A percentile compares a stretch with the other conserved stretches of the same genome.
These are phyloP conservation scores for Champsocephalus gunnari DNA, from an alignment of 2,797 vertebrate species.

Conservation along the genomic window DNA sequence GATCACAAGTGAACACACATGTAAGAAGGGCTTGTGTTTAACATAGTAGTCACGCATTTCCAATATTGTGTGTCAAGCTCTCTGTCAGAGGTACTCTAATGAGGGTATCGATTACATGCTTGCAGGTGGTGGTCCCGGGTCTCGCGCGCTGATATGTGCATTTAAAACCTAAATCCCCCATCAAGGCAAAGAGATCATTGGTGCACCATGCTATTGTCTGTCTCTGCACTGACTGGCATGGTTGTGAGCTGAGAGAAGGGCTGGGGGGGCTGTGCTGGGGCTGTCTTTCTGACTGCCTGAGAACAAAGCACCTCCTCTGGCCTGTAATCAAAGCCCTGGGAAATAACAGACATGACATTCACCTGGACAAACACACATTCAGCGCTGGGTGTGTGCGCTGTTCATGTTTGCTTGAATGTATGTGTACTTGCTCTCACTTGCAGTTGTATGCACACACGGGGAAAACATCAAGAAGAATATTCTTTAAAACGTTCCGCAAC, in stretches of 20 bases:
- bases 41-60: conserved; percentile 41
- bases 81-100: conserved; percentile 74
- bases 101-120: conserved; percentile 76
- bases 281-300: conserved; percentile 73
- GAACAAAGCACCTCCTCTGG: conserved; percentile 81
- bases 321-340: conserved; percentile 85
- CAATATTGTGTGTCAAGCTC: conserved; percentile 66
- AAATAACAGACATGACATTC: conserved; percentile 80
- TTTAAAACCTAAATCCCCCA: conserved; percentile 75
- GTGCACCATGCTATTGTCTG: conserved; percentile 70
- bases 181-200: conserved; percentile 66
- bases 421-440: conserved; percentile 48
- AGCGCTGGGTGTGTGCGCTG: conserved; percentile 31
- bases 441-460: conserved; percentile 12
- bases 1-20: conserved; percentile 54
- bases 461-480: not conserved
- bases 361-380: conserved; percentile 73
- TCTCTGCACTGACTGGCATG: conserved; percentile 64
- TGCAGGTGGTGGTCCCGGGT: conserved; percentile 69
- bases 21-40: conserved; percentile 36
- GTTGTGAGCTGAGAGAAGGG: conserved; percentile 72
- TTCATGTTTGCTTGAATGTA: conserved; percentile 16
- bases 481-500: conserved; percentile 36
- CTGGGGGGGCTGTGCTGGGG: conserved; percentile 62
- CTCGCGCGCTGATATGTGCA: conserved; percentile 66